Percentiles rank a stretch among this genome's conserved stretches.
Conservation (phyloP, 1,140 invertebrate genomes). For the Pollicipes pollicipes region DNA sequence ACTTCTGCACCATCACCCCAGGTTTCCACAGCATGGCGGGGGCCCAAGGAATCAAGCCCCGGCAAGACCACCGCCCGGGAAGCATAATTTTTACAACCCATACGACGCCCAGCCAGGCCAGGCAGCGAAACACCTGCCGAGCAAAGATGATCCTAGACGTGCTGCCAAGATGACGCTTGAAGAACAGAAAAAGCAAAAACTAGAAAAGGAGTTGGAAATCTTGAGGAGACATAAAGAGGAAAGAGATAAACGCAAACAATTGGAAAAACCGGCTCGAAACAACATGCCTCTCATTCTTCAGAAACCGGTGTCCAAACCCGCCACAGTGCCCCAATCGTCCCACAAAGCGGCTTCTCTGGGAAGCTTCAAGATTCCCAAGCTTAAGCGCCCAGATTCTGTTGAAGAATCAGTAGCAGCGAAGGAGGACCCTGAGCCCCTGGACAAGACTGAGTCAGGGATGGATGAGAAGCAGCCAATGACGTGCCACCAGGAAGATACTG, state of each 20-base stretch:
- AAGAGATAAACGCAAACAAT: neutral
- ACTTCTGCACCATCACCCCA: neutral
- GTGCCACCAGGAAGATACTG: neutral
- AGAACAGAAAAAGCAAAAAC: neutral
- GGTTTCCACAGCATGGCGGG: neutral
- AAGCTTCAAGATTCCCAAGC: neutral
- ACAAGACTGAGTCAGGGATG: neutral
- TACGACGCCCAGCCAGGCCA: neutral
- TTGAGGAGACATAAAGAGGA: neutral
- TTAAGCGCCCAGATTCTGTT: too few relatives aligned
- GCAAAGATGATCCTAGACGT: neutral
- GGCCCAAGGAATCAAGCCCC: neutral
- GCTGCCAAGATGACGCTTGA: neutral
- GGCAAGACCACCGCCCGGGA: neutral
- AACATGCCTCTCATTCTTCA: neutral
- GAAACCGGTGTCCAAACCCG: neutral
- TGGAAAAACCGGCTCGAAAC: neutral
- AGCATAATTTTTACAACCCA: neutral
- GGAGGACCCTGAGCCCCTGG: neutral
- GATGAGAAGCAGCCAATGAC: neutral
- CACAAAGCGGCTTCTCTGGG: neutral
- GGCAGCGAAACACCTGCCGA: neutral
- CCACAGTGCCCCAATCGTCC: too few relatives aligned
- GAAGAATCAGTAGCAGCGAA: neutral
- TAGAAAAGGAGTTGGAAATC: neutral